Conservation (phyloP, 2,888 invertebrate species). For the Stratiomys singularior region DNA sequence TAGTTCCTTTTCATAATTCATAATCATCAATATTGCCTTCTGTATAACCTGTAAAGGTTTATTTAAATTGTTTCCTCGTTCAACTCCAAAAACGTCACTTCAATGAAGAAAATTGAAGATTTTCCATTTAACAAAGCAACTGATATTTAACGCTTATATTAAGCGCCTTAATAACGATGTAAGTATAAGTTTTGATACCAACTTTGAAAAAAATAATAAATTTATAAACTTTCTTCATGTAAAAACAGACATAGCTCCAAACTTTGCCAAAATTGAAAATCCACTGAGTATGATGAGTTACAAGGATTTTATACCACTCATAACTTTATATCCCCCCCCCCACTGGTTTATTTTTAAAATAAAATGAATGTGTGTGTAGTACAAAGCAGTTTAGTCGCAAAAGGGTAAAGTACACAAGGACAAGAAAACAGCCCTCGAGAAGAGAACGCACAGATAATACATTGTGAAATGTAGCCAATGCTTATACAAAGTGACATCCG, state of each 20-base stretch:
- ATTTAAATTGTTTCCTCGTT: too few relatives aligned
- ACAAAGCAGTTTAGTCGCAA: background rate
- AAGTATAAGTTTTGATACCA: background rate
- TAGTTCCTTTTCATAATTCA: too few relatives aligned
- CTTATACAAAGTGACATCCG: conserved; percentile 29
- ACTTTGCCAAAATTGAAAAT: conserved; percentile 48
- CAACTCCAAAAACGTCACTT: too few relatives aligned
- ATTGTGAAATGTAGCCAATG: conserved; percentile 14
- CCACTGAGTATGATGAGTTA: conserved; percentile 8
- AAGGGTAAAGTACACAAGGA: conserved; percentile 2
- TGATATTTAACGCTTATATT: too few relatives aligned
- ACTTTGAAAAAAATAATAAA: conserved; percentile 49
- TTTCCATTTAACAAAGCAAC: too few relatives aligned
- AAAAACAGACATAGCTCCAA: conserved; percentile 23
- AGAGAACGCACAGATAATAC: conserved; percentile 27
- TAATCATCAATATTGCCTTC: too few relatives aligned
- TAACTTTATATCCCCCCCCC: background rate
- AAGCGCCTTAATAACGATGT: too few relatives aligned
- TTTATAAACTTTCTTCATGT: conserved; percentile 44
- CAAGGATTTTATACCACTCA: background rate
- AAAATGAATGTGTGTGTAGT: too few relatives aligned
- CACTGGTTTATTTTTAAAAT: background rate
- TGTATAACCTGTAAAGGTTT: too few relatives aligned
- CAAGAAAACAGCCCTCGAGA: background rate
- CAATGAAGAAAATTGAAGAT: too few relatives aligned